Evolutionary conservation across 2,888 invertebrate genomes (phyloP), one percentile per base, ranked within the genome.

Genomic region (Stenotaenia linearis): DNA sequence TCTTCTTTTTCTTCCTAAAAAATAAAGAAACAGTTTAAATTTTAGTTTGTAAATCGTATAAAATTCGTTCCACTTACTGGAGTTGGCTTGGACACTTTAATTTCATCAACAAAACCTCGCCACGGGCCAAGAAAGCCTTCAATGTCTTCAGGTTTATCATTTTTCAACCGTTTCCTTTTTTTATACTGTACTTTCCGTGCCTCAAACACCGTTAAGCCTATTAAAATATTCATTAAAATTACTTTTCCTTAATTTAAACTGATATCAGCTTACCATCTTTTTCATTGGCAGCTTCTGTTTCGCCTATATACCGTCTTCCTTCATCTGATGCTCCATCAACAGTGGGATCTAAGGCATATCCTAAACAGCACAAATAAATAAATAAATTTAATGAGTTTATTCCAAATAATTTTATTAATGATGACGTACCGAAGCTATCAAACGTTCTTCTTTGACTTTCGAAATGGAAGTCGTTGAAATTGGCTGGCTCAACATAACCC

Each of bases 61-160:
- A 78, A 61, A 32, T n/a, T 10, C 12, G 28, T 21, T 4, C 21
- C 30, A 80, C 82, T 83, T 84, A 89, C 90, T 80, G 96, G 96
- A 80, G 92, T 91, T 0, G 99, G 99, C 85, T 93, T 94, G 84
- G 95, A 91, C 0, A 96, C 89, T 79, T 93, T 91, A 84, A 92
- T 90, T 87, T 99, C 98, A 85, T 97, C 96, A 9, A 91, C 90
- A 87, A 90, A 99, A 79, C 94, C 94, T 80, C 96, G 98, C 99
- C 99, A 99, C 0, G 99, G 99, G 0, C 98, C 99, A 0, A 97
- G 88, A 85, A 97, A 99, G 0, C 98, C 98, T 61, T 93, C 95
- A 25, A 99, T 90, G 87, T 99, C 98, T 21, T 91, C 89, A 0
- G 99, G 93, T 84, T 97, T 91, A 84, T 93, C 92, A 87, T 99